Base-by-base conservation (phyloP, 2,797 vertebrate species). In the Caiman crocodilus region DNA sequence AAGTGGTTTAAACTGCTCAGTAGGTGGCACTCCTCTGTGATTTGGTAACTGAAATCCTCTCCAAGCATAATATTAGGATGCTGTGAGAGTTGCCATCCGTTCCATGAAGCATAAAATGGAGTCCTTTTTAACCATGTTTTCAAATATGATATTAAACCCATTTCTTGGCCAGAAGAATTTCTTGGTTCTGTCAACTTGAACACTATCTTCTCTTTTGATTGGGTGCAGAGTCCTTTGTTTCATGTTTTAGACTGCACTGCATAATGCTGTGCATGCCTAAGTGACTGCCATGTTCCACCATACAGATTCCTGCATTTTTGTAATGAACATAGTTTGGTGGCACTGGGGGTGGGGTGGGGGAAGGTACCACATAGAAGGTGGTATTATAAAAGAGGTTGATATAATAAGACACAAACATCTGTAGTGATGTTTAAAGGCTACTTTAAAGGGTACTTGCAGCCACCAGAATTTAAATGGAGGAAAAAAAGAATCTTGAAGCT, bases 21-120 rank as follows among this genome's bases (percentile, higher is more conserved):
- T 93, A 92, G 87, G 87, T 95, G 85, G 92, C 11, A 32, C 90
- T 97, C 96, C 95, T 83, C 94, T 91, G 90, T 94, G 88, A 93
- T 92, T 74, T 81, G 73, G 81, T 81, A 81, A 21, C 32, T 86
- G 91, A 96, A 94, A 95, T 93, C 90, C 85, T 94, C 85, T 95
- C 88, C 85, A 92, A 93, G 93, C 93, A 64, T 93, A 94, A 91
- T 92, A 90, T 92, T 95, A 89, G 77, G 91, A 78, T 88, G 93
- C 96, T 94, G 65, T 79, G 77, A 94, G 87, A 88, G 95, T 96
- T 76, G 77, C 96, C 95, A 94, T 96, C 95, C 96, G 96, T 93
- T 96, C 90, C 58, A 76, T 90, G 91, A 92, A 90, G 90, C 93
- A 63, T 95, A 82, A 96, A 95, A 58, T 61, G 63, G 91, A 79